Base-by-base conservation (phyloP, 2,113 vertebrate genomes). In the Equus quagga region DNA sequence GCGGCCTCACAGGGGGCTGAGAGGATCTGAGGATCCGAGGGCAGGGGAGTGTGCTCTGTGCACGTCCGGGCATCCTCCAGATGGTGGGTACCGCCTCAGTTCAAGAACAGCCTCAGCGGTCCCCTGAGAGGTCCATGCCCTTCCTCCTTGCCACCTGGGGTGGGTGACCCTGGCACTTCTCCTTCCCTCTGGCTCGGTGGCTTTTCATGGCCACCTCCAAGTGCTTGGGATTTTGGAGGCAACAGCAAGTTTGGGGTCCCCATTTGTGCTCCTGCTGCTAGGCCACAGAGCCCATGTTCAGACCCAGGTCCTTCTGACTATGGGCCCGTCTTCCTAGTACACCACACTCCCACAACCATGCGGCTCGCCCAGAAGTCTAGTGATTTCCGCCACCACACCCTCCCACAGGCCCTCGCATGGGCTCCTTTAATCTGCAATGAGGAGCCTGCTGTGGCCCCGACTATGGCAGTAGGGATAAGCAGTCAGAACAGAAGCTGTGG, bases 301-400 rank as follows among this genome's bases (percentile, higher is more conserved):
- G 46, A 67, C 73, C 51, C 1, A 0, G 46, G 60, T 49, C 62
- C 41, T 70, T 46, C 81, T 31, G 44, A 82, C 26, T 1, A 44
- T 7, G 33, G 70, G 60, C 65, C 3, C 5, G 31, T 82, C 54
- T 51, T 28, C 54, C 46, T 24, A 7, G 44, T 5, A 0, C 3
- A 28, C 41, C 80, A 58, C 70, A 26, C 14, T 4, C 56, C 70
- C 15, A 44, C 44, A 79, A 4, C 11, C 33, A 10, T 11, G 2
- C 4, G 19, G 51, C 49, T 12, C 14, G 3, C 26, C 54, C 1
- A 0, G 0, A 1, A 15, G 36, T 24, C 15, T 17, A 28, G 51
- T 26, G 23, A n/a, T 6, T 82, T 46, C n/a, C 15, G 19, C 15
- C 11, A 7, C 31, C 19, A 17, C 60, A 15, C 33, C 51, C 60